Conservation (phyloP, 1,140 invertebrate genomes). For the Phortica variegata region DNA sequence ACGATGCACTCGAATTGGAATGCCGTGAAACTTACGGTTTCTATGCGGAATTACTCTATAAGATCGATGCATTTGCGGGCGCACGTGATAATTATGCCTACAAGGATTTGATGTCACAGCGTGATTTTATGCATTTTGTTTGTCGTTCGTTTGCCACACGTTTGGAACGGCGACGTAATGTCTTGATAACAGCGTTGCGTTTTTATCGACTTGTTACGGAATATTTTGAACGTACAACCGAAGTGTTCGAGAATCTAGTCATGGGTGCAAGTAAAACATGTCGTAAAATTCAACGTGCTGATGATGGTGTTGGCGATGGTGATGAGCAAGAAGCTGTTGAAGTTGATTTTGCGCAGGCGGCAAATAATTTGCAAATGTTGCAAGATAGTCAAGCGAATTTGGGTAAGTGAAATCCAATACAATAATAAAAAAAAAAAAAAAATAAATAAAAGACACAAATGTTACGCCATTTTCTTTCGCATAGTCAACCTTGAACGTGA, state of each 20-base stretch:
- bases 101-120: slow-evolving; percentile 65
- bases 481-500: slow-evolving; percentile 67
- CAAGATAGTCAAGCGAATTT: slow-evolving; percentile 61
- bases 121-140: slow-evolving; percentile 79
- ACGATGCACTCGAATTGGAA: slow-evolving; percentile 75
- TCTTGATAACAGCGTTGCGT: slow-evolving; percentile 73
- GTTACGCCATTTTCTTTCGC: slow-evolving; percentile 7
- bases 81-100: slow-evolving; percentile 56
- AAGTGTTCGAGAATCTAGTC: slow-evolving; percentile 68
- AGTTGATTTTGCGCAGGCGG: slow-evolving; percentile 61
- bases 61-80: slow-evolving; percentile 63
- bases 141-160: slow-evolving; percentile 75
- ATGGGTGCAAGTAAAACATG: slow-evolving; percentile 60
- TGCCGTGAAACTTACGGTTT: slow-evolving; percentile 74
- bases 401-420: slow-evolving; percentile 48
- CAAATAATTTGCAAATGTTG: slow-evolving; percentile 60
- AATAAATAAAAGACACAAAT: too few relatives aligned
- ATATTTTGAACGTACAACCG: slow-evolving; percentile 67
- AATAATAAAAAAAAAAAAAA: neutral
- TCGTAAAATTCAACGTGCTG: too few relatives aligned
- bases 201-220: slow-evolving; percentile 77
- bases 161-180: slow-evolving; percentile 72
- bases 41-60: slow-evolving; percentile 74
- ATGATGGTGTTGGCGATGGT: slow-evolving; percentile 41
- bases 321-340: slow-evolving; percentile 59